These are phyloP conservation scores for Andrena fulva DNA, from an alignment of 2,888 invertebrate species.

Conservation along the genomic window DNA sequence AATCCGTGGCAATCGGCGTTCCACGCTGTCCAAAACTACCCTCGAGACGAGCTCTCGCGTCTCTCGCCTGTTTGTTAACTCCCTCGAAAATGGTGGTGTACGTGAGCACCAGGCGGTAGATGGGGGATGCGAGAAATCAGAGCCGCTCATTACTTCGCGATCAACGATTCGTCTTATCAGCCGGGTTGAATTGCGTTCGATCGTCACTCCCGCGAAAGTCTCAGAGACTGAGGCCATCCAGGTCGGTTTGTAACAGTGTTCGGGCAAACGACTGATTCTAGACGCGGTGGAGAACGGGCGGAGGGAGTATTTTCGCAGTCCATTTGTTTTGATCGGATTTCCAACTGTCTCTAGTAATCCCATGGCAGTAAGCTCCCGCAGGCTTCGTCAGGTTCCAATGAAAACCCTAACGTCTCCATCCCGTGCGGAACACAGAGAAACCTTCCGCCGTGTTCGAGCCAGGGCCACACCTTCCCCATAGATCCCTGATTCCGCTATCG, in stretches of 20 bases:
- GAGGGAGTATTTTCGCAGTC: slow-evolving; percentile 79
- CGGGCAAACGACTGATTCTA: slow-evolving; percentile 81
- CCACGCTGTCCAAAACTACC: slow-evolving; percentile 34
- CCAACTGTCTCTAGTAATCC: slow-evolving; percentile 83
- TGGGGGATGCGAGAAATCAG: slow-evolving; percentile 51
- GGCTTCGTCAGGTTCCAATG: slow-evolving; percentile 81
- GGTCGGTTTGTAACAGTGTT: slow-evolving; percentile 67
- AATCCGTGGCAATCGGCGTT: slow-evolving; percentile 57
- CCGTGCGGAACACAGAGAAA: slow-evolving; percentile 39
- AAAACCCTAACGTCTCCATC: slow-evolving; percentile 80
- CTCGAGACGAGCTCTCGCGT: slow-evolving; percentile 25
- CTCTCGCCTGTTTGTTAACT: slow-evolving; percentile 43
- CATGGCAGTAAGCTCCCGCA: slow-evolving; percentile 79
- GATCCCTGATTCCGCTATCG: slow-evolving; percentile 28
- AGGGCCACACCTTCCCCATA: slow-evolving; percentile 44
- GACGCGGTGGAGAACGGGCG: slow-evolving; percentile 79
- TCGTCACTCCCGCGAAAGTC: slow-evolving; percentile 51
- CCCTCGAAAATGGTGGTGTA: slow-evolving; percentile 8
- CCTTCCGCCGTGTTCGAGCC: slow-evolving; percentile 39
- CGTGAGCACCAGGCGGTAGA: slow-evolving; percentile 37
- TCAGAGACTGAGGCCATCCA: slow-evolving; percentile 77
- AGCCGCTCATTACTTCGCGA: slow-evolving; percentile 79
- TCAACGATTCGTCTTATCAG: slow-evolving; percentile 82
- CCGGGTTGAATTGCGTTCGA: slow-evolving; percentile 76
- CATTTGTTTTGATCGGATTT: slow-evolving; percentile 84